Base-by-base conservation (phyloP, 2,888 invertebrate genomes). In the Esperia sulphurella region DNA sequence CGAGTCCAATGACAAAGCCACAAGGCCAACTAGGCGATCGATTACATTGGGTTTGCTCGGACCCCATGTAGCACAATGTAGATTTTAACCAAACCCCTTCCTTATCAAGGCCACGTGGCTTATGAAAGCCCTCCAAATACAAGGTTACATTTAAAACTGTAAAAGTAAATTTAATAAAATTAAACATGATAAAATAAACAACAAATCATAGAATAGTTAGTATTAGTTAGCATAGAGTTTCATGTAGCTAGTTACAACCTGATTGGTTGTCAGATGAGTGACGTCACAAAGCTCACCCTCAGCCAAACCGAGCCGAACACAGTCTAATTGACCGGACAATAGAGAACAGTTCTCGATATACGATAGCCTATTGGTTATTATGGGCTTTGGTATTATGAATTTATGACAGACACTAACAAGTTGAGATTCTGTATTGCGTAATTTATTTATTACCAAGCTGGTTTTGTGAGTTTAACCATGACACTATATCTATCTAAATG, bases 231-330 rank as follows among this genome's bases (percentile, higher is more conserved):
- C 21, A 39, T 39, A 14, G 39, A 39, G 14, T 39, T 39, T 38
- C n/a, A 41, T 14, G 8, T n/a, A 33, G 13, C 39, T 29, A 35
- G 35, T 13, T 13, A 45, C 40, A 35, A 33, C 29, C 14, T 38
- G 37, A 12, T 44, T 41, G n/a, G 35, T 51, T 54, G 58, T 48
- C 58, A 55, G 55, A 41, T 55, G 49, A 58, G 46, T 51, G 58
- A 54, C 54, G 49, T 37, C 44, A 53, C 53, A 54, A 54, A 52
- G 53, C 42, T 31, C 39, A n/a, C 37, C 42, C 31, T 3, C 3
- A 35, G 35, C 35, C n/a, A 35, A 10, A n/a, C 14, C 14, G 39
- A 10, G 12, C 31, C n/a, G 43, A 35, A 43, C 33, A 30, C 45
- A 31, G 43, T 46, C 30, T 43, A 46, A 49, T 49, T 45, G 40